These are phyloP conservation scores for Aphelocoma californica DNA, from an alignment of 2,797 vertebrate genomes.

Conservation along the genomic window DNA sequence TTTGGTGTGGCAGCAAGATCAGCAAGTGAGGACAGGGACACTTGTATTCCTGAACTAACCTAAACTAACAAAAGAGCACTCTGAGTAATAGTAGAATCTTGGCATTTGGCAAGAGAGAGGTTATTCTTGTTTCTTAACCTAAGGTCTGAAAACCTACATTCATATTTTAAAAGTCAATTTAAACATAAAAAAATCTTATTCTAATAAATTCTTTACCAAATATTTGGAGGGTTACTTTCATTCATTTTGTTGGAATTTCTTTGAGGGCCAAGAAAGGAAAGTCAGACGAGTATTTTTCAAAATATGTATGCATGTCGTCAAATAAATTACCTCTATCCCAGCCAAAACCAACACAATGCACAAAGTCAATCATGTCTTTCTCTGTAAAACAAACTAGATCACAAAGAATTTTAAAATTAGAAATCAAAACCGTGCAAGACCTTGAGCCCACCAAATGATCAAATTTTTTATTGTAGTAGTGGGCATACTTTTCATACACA, in stretches of 20 bases:
- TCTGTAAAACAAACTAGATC: neutral
- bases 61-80: neutral
- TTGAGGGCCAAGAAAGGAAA: neutral
- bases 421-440: neutral
- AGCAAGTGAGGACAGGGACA: neutral
- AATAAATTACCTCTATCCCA: neutral
- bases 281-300: neutral
- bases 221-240: neutral
- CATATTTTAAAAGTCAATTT: neutral
- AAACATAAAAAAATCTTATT: neutral
- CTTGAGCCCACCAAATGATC: neutral
- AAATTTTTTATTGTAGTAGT: neutral
- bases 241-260: neutral
- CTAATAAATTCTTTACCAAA: neutral
- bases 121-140: neutral
- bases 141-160: neutral
- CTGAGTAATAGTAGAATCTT: neutral
- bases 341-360: neutral
- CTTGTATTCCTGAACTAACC: neutral
- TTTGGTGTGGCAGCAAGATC: neutral
- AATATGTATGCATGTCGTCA: rapidly evolving
- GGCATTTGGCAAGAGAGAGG: neutral
- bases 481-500: neutral
- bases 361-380: neutral
- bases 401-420: neutral